Conservation (phyloP, 2,797 vertebrate genomes). For the Diglossa cyanea region DNA sequence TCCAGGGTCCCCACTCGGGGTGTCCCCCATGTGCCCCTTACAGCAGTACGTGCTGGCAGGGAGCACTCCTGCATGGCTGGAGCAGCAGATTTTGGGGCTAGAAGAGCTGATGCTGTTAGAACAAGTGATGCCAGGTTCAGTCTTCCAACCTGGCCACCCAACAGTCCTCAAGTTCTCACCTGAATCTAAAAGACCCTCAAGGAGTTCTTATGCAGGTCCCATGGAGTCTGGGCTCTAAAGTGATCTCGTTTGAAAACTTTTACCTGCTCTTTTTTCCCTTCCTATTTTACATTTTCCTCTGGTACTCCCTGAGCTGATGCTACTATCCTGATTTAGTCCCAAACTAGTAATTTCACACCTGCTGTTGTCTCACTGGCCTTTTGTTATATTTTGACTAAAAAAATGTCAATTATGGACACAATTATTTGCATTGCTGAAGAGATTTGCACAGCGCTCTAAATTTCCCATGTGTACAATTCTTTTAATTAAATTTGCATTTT, state of each 20-base stretch:
- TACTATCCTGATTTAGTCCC: not conserved
- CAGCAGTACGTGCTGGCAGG: rapidly evolving
- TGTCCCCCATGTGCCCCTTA: rapidly evolving
- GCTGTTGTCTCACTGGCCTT: not conserved
- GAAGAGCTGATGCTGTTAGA: rapidly evolving
- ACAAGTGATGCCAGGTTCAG: not conserved
- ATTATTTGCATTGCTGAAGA: not conserved
- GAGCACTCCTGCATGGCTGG: rapidly evolving
- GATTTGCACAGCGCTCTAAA: not conserved
- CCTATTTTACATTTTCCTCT: not conserved
- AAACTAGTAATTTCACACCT: not conserved
- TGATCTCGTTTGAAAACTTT: not conserved
- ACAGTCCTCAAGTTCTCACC: not conserved
- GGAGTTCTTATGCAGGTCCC: not conserved
- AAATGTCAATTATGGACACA: not conserved
- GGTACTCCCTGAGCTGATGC: not conserved
- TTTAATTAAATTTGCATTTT: constrained; percentile 28
- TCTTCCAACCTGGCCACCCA: not conserved
- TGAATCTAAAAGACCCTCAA: not conserved
- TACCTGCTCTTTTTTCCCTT: not conserved
- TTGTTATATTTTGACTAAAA: not conserved
- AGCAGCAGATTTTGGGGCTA: not conserved
- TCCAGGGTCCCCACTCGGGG: not conserved
- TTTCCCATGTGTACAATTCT: not conserved
- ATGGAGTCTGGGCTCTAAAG: not conserved